Base-by-base conservation (phyloP, 2,888 invertebrate species). In the Oligia fasciuncula region DNA sequence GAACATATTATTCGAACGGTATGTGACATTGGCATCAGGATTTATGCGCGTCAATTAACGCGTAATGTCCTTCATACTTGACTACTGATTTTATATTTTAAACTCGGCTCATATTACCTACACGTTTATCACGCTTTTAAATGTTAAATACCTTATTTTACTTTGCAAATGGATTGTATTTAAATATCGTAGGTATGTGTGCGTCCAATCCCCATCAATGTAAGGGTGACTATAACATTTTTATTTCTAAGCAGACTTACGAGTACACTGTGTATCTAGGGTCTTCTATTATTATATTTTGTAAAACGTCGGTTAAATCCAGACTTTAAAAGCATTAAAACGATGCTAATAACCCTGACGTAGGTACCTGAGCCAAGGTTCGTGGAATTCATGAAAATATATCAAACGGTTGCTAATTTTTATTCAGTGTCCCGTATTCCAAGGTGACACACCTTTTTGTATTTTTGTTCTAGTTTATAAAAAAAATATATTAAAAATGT, bases 31-130 rank as follows among this genome's bases (percentile, higher is more conserved):
- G 65, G 57, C 69, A 54, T 67, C 65, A 54, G 57, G 57, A 82
- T 82, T 82, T 75, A 82, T 79, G 74, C 17, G 57, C 77, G 78
- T 75, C 72, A 80, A 75, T 77, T 76, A 80, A 17, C 66, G 43
- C 35, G 35, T 74, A 73, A 76, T 73, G 49, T 29, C 1, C 6
- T 76, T 73, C 17, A 71, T 57, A 73, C 14, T 68, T 74, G 9
- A 9, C 49, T 63, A 46, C 49, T 51, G n/a, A 70, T 75, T 76
- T 83, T 60, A 29, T 29, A 40, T 23, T 57, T n/a, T 17, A 23
- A 57, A 43, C 19, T 57, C 23, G 1, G n/a, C n/a, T 63, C 40
- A 57, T 29, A 40, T 46, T 11, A 46, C 46, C 17, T 40, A 4
- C 11, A 60, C 35, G 46, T 79, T 70, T 46, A 49, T 51, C 49